Conservation (phyloP, 2,888 invertebrate genomes). For the Eristalis arbustorum region DNA sequence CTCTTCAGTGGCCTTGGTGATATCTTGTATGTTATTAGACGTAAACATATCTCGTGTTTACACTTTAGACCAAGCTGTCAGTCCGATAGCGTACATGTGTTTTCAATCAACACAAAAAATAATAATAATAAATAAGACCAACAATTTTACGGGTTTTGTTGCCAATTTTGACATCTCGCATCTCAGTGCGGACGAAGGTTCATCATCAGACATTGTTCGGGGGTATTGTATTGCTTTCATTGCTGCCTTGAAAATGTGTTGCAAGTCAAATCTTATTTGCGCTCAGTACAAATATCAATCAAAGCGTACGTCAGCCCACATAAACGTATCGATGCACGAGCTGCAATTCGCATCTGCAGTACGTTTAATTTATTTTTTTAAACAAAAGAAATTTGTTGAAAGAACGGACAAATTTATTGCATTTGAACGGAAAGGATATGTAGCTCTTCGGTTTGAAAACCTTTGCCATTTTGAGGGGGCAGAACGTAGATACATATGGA, state of each 20-base stretch:
- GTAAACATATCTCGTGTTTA: background rate
- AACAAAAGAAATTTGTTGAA: conserved; percentile 7
- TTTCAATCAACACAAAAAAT: background rate
- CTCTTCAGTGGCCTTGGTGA: background rate
- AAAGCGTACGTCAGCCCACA: background rate
- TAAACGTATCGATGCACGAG: background rate
- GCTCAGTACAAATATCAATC: background rate
- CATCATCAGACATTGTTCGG: background rate
- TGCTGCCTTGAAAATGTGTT: background rate
- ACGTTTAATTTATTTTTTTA: background rate
- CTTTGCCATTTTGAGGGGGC: background rate
- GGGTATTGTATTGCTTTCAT: conserved; percentile 1
- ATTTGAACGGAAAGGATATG: background rate
- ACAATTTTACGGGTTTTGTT: background rate
- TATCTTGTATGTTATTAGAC: background rate
- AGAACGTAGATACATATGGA: conserved; percentile 17
- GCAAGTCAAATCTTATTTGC: background rate
- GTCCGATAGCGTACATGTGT: background rate
- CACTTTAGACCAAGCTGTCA: background rate
- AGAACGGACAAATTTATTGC: conserved; percentile 5
- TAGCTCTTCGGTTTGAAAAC: background rate
- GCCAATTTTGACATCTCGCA: background rate
- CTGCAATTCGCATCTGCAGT: background rate
- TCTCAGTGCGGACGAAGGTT: background rate
- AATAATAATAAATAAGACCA: background rate